phyloP scores from a whole-genome alignment of 2,113 vertebrate genomes.

The Rutilus rutilus region DNA sequence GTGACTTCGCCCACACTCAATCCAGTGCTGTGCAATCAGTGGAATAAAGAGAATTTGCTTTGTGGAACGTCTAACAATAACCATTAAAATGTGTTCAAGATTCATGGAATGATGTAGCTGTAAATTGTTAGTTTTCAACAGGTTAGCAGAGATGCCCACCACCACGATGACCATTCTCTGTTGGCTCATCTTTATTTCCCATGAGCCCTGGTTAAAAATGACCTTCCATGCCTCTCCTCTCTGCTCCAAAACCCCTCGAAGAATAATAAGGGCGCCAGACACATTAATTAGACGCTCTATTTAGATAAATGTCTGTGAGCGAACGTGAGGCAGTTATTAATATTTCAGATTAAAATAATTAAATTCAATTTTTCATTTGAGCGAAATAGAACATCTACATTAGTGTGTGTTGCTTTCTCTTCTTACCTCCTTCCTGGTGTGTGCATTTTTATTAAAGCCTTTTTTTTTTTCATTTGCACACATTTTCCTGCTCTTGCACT shows the following conservation, averaged over 20 bases:
- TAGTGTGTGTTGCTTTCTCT: constrained; percentile 42
- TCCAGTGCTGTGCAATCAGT: background rate
- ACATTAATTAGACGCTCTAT: constrained; percentile 94
- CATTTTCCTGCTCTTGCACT: constrained; percentile 30
- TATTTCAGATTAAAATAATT: constrained; percentile 85
- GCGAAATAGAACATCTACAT: constrained; percentile 57
- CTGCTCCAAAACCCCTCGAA: constrained; percentile 75
- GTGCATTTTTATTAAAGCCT: background rate
- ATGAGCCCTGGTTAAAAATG: constrained; percentile 72
- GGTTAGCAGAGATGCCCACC: constrained; percentile 12
- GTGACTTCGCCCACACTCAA: background rate
- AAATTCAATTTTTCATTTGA: constrained; percentile 61
- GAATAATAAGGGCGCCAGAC: constrained; percentile 91
- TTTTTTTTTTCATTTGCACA: constrained; percentile 38
- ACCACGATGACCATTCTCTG: background rate
- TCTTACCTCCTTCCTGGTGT: background rate
- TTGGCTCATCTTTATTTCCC: constrained; percentile 60
- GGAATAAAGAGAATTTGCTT: background rate
- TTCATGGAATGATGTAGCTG: constrained; percentile 12
- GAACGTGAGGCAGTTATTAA: constrained; percentile 84
- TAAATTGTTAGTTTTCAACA: constrained; percentile 40
- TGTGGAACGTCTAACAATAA: background rate
- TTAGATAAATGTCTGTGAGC: constrained; percentile 86
- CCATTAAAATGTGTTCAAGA: constrained; percentile 8
- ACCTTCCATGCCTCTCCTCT: constrained; percentile 75